Evolutionary conservation across 2,797 vertebrate genomes (phyloP).

Genomic region (Vespertilio murinus): DNA sequence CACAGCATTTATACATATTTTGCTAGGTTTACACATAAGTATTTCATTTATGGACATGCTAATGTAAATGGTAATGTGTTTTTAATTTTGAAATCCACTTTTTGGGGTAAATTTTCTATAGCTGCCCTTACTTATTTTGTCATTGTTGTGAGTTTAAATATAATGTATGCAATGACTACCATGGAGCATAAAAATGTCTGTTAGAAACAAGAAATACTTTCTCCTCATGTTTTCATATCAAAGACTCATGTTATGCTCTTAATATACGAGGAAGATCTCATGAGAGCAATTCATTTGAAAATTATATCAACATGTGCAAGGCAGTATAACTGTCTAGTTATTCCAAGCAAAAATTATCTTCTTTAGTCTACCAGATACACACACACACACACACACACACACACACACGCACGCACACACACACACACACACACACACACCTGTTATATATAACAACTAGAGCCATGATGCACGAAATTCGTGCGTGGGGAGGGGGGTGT

Average conservation of each 20-base stretch:
- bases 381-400: not conserved
- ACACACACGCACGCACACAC: not conserved
- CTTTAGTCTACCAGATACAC: not conserved
- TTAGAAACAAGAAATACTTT: conserved; percentile 3
- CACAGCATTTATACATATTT: not conserved
- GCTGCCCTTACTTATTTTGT: not conserved
- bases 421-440: not conserved
- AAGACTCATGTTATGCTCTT: not conserved
- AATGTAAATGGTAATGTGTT: not conserved
- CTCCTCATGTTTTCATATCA: not conserved
- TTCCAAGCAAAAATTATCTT: not conserved
- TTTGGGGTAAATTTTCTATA: not conserved
- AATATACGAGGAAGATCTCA: not conserved
- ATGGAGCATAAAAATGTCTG: not conserved
- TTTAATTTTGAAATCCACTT: not conserved
- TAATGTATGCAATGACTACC: not conserved
- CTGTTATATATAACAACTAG: not conserved
- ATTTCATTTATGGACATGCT: not conserved
- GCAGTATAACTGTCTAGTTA: not conserved
- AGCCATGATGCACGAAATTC: too few relatives aligned
- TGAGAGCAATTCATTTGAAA: not conserved
- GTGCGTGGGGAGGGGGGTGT: too few relatives aligned
- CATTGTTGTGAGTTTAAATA: not conserved
- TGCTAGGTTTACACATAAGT: not conserved
- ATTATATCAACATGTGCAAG: not conserved